These are phyloP conservation scores for Numenius arquata DNA, from an alignment of 2,113 vertebrate genomes.

Conservation along the genomic window DNA sequence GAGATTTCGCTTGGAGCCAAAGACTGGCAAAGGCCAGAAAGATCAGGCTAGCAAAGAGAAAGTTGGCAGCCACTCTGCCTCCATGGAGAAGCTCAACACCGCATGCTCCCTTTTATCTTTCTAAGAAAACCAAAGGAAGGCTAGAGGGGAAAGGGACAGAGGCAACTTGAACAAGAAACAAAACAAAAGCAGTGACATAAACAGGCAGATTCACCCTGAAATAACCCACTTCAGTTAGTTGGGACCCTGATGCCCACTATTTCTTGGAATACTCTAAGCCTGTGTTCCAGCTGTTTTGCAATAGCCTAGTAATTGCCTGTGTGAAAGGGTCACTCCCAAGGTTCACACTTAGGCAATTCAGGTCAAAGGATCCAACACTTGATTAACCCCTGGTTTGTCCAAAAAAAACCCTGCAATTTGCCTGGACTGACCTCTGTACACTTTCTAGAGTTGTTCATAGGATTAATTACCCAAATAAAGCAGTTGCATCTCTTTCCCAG, in stretches of 20 bases:
- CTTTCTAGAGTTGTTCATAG: not conserved
- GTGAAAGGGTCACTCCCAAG: not conserved
- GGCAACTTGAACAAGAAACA: not conserved
- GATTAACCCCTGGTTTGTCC: not conserved
- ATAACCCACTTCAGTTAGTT: not conserved
- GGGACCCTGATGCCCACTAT: too few relatives aligned
- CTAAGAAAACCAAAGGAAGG: not conserved
- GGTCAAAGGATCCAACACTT: not conserved
- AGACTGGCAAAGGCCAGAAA: not conserved
- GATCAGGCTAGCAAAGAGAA: not conserved
- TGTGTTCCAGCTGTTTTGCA: not conserved
- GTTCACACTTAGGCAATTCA: fast-evolving
- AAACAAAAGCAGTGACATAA: not conserved
- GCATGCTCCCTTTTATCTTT: not conserved
- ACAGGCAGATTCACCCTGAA: not conserved
- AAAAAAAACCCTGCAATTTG: not conserved
- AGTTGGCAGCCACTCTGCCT: not conserved
- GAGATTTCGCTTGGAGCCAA: not conserved
- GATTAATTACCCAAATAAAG: not conserved
- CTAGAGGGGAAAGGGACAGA: not conserved
- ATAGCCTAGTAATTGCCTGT: not conserved
- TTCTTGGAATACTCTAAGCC: not conserved
- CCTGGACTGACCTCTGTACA: not conserved
- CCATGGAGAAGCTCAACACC: not conserved
- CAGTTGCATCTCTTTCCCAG: not conserved